Evolutionary conservation across 1,140 invertebrate species (phyloP).

Genomic region (Drosophila busckii): DNA sequence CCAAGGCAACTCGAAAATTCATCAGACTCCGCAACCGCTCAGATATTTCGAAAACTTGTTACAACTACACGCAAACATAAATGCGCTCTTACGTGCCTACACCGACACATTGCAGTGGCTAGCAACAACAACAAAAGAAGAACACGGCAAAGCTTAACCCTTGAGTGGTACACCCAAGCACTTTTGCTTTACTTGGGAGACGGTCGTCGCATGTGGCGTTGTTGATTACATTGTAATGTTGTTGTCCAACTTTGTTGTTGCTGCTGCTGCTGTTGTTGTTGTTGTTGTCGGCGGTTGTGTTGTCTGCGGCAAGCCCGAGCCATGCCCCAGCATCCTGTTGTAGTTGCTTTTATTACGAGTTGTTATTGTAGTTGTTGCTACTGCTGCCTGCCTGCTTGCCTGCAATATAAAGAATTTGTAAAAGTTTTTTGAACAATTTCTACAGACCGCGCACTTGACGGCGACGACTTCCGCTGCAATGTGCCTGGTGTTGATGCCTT

Average conservation of each 20-base stretch:
- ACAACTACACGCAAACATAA: constrained; percentile 17
- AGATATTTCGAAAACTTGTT: constrained; percentile 54
- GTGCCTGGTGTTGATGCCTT: constrained; percentile 70
- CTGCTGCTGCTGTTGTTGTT: constrained; percentile 30
- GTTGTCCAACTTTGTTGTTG: constrained; percentile 38
- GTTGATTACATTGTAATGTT: constrained; percentile 67
- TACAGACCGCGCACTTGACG: constrained; percentile 62
- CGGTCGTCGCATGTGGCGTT: constrained; percentile 58
- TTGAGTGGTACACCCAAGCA: constrained; percentile 53
- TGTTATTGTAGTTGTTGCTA: constrained; percentile 60
- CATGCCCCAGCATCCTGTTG: constrained; percentile 43
- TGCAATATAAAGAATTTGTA: constrained; percentile 60
- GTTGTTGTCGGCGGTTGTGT: constrained; percentile 47
- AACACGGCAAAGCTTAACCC: constrained; percentile 37
- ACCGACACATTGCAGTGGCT: constrained; percentile 32
- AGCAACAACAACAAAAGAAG: constrained; percentile 9
- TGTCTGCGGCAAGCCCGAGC: constrained; percentile 54
- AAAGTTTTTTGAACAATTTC: constrained; percentile 67
- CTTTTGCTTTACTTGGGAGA: constrained; percentile 33
- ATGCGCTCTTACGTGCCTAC: too few relatives aligned
- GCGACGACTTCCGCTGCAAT: constrained; percentile 67
- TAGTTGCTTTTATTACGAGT: constrained; percentile 63
- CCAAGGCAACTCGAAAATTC: constrained; percentile 63
- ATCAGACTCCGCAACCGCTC: constrained; percentile 39
- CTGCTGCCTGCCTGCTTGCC: constrained; percentile 18